Conservation (phyloP, 2,113 vertebrate species). For the Miniopterus natalensis region DNA sequence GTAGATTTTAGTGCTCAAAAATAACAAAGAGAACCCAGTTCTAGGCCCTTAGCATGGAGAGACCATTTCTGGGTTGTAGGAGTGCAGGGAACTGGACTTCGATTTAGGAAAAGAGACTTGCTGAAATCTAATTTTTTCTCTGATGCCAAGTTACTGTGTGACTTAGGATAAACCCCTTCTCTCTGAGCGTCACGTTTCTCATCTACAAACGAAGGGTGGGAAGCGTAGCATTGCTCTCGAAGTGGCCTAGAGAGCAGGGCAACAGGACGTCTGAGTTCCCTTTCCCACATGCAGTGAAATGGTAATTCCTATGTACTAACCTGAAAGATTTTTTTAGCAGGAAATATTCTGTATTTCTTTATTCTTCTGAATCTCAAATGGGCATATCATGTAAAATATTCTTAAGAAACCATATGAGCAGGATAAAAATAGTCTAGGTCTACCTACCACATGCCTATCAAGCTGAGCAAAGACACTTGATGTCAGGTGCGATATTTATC, state of each 20-base stretch:
- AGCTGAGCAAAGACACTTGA: not conserved
- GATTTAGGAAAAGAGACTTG: not conserved
- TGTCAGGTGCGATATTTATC: not conserved
- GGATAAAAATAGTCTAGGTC: not conserved
- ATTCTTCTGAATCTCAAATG: slow-evolving; percentile 22
- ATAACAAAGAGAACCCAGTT: not conserved
- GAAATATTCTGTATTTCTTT: not conserved
- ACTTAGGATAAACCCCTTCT: not conserved
- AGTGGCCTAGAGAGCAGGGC: not conserved
- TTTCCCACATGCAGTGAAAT: not conserved
- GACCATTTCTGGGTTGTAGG: not conserved
- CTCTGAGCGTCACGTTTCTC: not conserved
- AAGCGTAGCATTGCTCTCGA: not conserved
- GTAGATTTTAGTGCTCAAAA: not conserved
- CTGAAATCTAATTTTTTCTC: not conserved
- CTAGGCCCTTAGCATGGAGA: not conserved
- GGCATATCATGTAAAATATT: not conserved
- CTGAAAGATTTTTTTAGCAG: not conserved
- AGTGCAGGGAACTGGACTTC: not conserved
- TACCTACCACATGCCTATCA: not conserved
- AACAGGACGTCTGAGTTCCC: not conserved
- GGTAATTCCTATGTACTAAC: not conserved
- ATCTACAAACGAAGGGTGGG: not conserved
- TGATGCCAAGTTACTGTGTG: not conserved
- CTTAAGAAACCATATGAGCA: slow-evolving; percentile 20